phyloP scores from a whole-genome alignment of 2,113 vertebrate genomes.

The Paradisaea rubra region DNA sequence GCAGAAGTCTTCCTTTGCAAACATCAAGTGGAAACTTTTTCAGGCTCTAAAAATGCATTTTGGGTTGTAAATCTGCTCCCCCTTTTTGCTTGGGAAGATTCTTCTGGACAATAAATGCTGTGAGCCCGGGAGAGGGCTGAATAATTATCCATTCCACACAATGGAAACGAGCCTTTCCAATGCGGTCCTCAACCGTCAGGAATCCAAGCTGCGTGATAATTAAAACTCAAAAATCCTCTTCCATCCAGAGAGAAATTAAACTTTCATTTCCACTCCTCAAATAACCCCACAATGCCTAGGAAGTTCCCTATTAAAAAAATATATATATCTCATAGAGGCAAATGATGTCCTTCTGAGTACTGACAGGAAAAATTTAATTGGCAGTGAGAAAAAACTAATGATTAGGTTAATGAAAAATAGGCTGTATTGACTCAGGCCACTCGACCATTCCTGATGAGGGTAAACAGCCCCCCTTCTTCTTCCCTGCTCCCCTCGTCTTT shows the following conservation, averaged over 20 bases:
- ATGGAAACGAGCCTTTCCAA: conserved; percentile 39
- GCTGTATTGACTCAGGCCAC: not conserved
- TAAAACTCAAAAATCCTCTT: conserved; percentile 23
- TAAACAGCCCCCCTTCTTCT: not conserved
- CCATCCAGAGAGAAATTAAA: not conserved
- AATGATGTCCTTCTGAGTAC: not conserved
- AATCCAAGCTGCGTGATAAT: conserved; percentile 44
- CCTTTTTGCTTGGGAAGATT: conserved; percentile 45
- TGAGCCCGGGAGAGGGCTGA: not conserved
- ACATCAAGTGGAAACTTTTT: not conserved
- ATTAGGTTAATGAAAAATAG: conserved; percentile 26
- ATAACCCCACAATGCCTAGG: not conserved
- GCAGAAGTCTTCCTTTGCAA: not conserved
- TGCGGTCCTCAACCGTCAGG: not conserved
- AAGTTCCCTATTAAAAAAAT: not conserved
- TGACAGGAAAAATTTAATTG: not conserved
- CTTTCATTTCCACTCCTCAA: not conserved
- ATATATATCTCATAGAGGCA: not conserved
- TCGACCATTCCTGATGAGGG: conserved; percentile 9
- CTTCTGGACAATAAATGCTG: conserved; percentile 46
- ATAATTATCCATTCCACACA: conserved; percentile 55
- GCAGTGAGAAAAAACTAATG: not conserved
- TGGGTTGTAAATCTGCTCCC: not conserved
- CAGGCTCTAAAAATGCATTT: conserved; percentile 16
- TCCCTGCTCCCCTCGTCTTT: not conserved